Conservation (phyloP, 2,888 invertebrate species). For the Dyspetes luteomarginatus region DNA sequence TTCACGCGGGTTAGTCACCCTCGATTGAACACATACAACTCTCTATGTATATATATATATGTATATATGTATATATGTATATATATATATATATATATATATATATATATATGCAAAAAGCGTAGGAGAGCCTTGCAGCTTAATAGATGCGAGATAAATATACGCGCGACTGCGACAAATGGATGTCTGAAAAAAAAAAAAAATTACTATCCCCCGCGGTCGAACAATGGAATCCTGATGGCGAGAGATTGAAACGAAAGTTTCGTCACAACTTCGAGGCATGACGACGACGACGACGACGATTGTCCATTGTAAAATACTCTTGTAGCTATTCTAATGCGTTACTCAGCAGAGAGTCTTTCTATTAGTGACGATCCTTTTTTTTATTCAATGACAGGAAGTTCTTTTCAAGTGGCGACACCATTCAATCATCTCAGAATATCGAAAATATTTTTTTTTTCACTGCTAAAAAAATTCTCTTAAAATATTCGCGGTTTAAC, state of each 20-base stretch:
- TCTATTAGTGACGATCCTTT: slow-evolving; percentile 32
- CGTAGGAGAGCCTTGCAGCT: slow-evolving; percentile 56
- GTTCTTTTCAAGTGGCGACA: slow-evolving; percentile 16
- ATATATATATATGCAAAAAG: no score
- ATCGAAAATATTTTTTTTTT: neutral
- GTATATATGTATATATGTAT: no score
- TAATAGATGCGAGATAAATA: neutral
- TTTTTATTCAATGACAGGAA: slow-evolving; percentile 40
- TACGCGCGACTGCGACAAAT: slow-evolving; percentile 40
- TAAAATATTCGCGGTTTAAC: no score
- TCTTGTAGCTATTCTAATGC: slow-evolving; percentile 12
- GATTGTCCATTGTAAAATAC: slow-evolving; percentile 45
- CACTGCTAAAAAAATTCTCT: no score
- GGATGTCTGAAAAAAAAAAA: slow-evolving; percentile 35
- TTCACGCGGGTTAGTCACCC: slow-evolving; percentile 77
- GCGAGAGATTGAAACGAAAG: slow-evolving; percentile 53
- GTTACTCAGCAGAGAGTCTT: slow-evolving; percentile 26
- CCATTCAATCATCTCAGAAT: neutral
- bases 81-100: no score
- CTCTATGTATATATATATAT: neutral
- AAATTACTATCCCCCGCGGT: no score
- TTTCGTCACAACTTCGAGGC: slow-evolving; percentile 56
- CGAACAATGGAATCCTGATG: slow-evolving; percentile 54
- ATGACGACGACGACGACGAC: slow-evolving; percentile 25
- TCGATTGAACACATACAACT: slow-evolving; percentile 55